phyloP scores from a whole-genome alignment of 2,113 vertebrate genomes.

The Nycticebus coucang region DNA sequence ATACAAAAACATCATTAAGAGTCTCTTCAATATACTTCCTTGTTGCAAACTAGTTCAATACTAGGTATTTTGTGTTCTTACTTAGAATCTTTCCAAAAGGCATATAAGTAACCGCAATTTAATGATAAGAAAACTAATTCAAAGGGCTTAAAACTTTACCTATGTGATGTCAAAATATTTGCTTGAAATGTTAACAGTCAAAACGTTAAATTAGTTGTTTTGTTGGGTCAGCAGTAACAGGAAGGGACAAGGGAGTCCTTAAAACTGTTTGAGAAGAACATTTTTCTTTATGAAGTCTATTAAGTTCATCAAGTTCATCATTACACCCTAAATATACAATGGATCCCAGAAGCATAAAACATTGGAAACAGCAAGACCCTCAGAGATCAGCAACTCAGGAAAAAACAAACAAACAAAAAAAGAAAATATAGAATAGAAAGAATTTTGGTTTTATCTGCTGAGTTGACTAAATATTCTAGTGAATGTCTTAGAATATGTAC shows the following conservation, averaged over 20 bases:
- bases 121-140: constrained; percentile 77
- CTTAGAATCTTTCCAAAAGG: constrained; percentile 68
- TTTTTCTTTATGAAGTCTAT: background rate
- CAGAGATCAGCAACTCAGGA: background rate
- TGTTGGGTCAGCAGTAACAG: constrained; percentile 24
- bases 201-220: constrained; percentile 53
- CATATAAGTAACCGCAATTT: constrained; percentile 69
- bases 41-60: constrained; percentile 67
- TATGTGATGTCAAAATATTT: constrained; percentile 74
- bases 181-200: constrained; percentile 61
- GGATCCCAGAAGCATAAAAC: background rate
- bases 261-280: background rate
- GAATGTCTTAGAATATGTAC: background rate
- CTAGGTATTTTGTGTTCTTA: constrained; percentile 57
- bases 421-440: too few relatives aligned
- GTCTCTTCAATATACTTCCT: constrained; percentile 48
- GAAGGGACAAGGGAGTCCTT: background rate
- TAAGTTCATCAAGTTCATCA: background rate
- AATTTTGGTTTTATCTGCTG: background rate
- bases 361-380: background rate
- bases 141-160: constrained; percentile 75
- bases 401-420: too few relatives aligned
- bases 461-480: background rate
- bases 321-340: background rate
- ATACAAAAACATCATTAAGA: constrained; percentile 68